These are phyloP conservation scores for Eulemur macaco DNA, from an alignment of 2,113 vertebrate genomes.

Conservation along the genomic window DNA sequence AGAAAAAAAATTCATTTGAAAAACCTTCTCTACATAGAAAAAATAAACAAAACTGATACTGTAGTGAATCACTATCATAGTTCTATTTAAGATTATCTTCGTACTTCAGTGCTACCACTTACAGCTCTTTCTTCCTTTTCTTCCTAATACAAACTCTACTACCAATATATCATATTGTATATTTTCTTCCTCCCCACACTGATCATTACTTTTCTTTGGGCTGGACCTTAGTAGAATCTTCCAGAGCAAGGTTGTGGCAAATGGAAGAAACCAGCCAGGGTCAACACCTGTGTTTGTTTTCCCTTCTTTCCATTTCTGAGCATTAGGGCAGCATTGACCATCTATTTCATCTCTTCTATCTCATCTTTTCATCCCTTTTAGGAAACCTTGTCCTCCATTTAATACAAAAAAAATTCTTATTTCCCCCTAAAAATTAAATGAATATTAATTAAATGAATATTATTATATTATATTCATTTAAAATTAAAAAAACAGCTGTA, in stretches of 20 bases:
- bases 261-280: background rate
- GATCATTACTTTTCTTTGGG: background rate
- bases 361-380: background rate
- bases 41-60: background rate
- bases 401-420: background rate
- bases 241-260: background rate
- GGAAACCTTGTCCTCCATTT: background rate
- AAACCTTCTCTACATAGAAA: background rate
- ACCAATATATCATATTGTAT: background rate
- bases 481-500: background rate
- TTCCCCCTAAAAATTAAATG: background rate
- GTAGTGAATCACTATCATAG: background rate
- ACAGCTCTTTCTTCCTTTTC: background rate
- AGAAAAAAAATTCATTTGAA: background rate
- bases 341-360: background rate
- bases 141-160: background rate
- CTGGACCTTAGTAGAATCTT: background rate
- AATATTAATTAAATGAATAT: slow-evolving; percentile 3
- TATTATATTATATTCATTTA: background rate
- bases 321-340: background rate
- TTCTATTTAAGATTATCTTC: background rate
- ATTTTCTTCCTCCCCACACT: background rate
- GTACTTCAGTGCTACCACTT: background rate
- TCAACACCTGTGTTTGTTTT: background rate
- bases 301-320: background rate